A percentile compares a stretch with the other conserved stretches of the same genome.
These are phyloP conservation scores for Anhinga rufa DNA, from an alignment of 2,113 vertebrate species.

Conservation along the genomic window DNA sequence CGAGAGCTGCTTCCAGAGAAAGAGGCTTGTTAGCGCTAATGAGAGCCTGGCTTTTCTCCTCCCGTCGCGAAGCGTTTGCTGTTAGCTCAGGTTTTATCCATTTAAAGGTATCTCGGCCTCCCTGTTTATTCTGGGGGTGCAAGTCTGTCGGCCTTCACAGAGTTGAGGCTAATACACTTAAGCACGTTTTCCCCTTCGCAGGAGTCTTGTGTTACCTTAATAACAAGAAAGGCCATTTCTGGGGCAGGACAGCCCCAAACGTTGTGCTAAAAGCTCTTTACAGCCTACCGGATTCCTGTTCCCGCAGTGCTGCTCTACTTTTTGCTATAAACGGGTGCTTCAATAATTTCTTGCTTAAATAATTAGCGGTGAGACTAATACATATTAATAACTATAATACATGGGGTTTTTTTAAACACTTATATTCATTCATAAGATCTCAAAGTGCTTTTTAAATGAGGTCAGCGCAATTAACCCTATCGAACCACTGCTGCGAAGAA, in stretches of 20 bases:
- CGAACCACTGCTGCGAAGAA: background rate
- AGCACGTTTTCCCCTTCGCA: background rate
- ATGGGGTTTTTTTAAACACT: background rate
- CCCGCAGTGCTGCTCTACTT: background rate
- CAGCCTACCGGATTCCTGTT: background rate
- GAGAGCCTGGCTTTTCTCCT: background rate
- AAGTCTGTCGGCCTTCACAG: background rate
- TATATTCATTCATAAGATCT: conserved; percentile 22
- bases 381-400: conserved; percentile 9
- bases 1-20: background rate
- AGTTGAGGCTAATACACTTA: background rate
- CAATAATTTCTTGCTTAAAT: conserved; percentile 4
- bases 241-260: background rate
- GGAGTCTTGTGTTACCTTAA: background rate
- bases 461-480: background rate
- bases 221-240: background rate
- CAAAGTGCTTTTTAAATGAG: conserved; percentile 46
- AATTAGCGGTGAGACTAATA: conserved; percentile 6
- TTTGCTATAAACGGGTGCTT: background rate
- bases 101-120: background rate
- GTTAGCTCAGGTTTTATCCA: background rate
- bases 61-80: background rate
- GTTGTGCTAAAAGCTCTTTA: background rate
- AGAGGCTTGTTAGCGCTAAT: background rate
- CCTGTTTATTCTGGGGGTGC: background rate